Evolutionary conservation across 2,797 vertebrate genomes (phyloP), one percentile per base, ranked within the genome.

Genomic region (Danio jaintianensis): DNA sequence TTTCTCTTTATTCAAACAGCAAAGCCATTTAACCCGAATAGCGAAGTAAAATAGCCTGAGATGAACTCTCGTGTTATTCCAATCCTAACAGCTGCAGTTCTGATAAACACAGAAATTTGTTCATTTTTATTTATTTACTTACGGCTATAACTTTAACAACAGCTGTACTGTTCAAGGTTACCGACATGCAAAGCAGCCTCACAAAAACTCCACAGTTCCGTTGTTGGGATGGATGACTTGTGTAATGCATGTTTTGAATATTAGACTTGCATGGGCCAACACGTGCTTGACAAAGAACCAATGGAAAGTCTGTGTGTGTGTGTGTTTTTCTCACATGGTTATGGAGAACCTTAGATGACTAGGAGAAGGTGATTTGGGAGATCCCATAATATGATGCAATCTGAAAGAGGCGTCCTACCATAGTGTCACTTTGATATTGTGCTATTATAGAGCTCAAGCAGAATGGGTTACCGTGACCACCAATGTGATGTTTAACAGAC

Each of bases 141-240:
- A 36, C 45, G 38, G 40, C 11, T 4, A 5, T 63, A 64, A 36
- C 29, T 58, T 50, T 62, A 63, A 62, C 13, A 59, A 70, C 20
- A 78, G 38, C 12, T 6, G 36, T 12, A 42, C 59, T 47, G 67
- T 52, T 58, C 13, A 38, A 59, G 16, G 55, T 18, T 12, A 29
- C 16, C 29, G 11, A 66, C 66, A 71, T 80, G 82, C 66, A 80
- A 83, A 83, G 42, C 67, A 72, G 53, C 7, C 64, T n/a, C 15
- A 76, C 72, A 43, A 61, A 75, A 81, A 52, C 13, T 22, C 52
- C 38, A 43, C 13, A 62, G 71, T 45, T 74, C 47, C 42, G 20
- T 40, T 36, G 38, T 58, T 68, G 20, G 10, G 36, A 67, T 43
- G 55, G 55, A 36, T 61, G 29, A 61, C 61, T 77, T 48, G 67